Conservation (phyloP, 2,797 vertebrate genomes). For the Chelidonichthys spinosus region DNA sequence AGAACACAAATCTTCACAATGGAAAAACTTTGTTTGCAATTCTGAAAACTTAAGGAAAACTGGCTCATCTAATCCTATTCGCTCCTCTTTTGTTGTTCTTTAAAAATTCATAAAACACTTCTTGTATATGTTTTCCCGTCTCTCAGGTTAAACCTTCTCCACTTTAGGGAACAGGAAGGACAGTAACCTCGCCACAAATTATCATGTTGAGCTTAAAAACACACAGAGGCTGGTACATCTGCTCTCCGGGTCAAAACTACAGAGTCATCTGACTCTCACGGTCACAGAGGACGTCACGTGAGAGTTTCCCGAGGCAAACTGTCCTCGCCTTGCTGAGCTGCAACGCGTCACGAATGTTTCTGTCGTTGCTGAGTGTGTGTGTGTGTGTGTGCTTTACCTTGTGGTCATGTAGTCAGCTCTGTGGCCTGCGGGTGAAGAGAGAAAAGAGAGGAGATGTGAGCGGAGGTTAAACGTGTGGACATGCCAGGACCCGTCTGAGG, state of each 20-base stretch:
- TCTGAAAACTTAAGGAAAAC: neutral
- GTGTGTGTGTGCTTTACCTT: slow-evolving; percentile 86
- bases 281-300: slow-evolving; percentile 1
- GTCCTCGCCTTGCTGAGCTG: slow-evolving; percentile 16
- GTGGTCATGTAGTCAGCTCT: slow-evolving; percentile 98
- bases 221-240: slow-evolving; percentile 7
- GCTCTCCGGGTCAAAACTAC: slow-evolving; percentile 5
- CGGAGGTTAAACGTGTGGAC: slow-evolving; percentile 49
- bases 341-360: slow-evolving; percentile 11
- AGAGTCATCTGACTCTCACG: slow-evolving; percentile 15
- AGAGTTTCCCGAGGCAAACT: slow-evolving; percentile 15
- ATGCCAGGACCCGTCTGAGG: slow-evolving; percentile 61
- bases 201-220: slow-evolving; percentile 5
- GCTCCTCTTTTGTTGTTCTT: neutral
- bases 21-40: neutral
- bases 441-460: slow-evolving; percentile 46
- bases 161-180: neutral
- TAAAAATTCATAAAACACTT: neutral
- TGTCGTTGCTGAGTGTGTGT: slow-evolving; percentile 23
- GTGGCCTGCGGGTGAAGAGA: slow-evolving; percentile 86
- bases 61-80: neutral
- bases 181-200: neutral
- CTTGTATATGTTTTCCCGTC: neutral
- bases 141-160: slow-evolving; percentile 5
- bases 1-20: neutral